Percentiles rank a stretch among this genome's conserved stretches.
Evolutionary conservation across 2,113 vertebrate species (phyloP).

Genomic region (Cynocephalus volans): DNA sequence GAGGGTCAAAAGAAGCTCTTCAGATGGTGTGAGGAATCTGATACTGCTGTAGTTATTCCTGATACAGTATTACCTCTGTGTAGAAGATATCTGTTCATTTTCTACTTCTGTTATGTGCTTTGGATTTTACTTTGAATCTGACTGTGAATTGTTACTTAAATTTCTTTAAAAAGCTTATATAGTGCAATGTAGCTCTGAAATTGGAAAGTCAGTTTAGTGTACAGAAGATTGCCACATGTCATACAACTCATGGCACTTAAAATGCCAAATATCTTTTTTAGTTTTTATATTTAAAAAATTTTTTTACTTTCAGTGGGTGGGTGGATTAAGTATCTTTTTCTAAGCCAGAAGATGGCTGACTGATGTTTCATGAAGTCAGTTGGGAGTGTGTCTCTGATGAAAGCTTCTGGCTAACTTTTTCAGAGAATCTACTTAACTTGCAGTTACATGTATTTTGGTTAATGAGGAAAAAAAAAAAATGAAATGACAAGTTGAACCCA

Average conservation of each 20-base stretch:
- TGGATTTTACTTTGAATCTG: slow-evolving; percentile 61
- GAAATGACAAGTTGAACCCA: background rate
- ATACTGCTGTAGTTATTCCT: background rate
- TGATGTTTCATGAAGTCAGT: background rate
- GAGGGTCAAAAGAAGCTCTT: slow-evolving; percentile 7
- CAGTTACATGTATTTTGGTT: background rate
- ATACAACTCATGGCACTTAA: background rate
- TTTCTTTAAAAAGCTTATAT: background rate
- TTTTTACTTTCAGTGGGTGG: too few relatives aligned
- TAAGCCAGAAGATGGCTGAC: background rate
- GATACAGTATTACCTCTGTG: background rate
- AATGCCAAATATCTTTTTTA: background rate
- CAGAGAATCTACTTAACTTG: background rate
- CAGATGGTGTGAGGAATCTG: background rate
- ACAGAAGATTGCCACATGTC: background rate
- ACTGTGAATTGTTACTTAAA: background rate
- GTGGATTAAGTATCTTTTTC: background rate
- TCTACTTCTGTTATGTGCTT: slow-evolving; percentile 35
- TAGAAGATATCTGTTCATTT: background rate
- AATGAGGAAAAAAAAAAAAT: background rate
- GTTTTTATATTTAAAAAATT: too few relatives aligned
- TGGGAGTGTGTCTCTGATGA: background rate
- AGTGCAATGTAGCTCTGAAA: background rate
- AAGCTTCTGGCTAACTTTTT: background rate
- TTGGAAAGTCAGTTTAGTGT: background rate